Base-by-base conservation (phyloP, 1,140 invertebrate species). In the Halictus rubicundus region DNA sequence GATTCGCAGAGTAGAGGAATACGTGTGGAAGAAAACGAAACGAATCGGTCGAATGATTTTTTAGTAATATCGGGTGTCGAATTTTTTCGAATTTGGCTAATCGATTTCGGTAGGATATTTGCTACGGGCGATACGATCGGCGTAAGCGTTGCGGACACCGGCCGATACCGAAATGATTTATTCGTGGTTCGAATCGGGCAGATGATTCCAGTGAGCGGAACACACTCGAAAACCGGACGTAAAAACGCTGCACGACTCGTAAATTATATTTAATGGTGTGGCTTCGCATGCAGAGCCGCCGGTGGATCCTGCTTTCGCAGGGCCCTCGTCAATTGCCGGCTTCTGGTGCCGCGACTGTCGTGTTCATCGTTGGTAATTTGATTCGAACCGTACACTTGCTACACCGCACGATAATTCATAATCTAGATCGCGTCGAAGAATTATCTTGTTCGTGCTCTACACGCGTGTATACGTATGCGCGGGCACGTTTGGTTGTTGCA, bases 231-330 rank as follows among this genome's bases (percentile, higher is more conserved):
- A 82, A 61, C 70, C 68, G 77, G 37, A 60, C 81, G 59, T 72
- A 82, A 87, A 85, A 85, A 87, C 68, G 32, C 63, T 46, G 63
- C 54, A 61, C 65, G 63, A 82, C 73, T 87, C 88, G 80, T 86
- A 87, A 89, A 86, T 89, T 88, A 87, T 64, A 78, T 83, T 82
- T 88, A 87, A 87, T 82, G 70, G 77, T 72, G 68, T 39, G 54
- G 63, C 59, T 65, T 81, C 61, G 85, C 78, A 69, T 84, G 78
- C 75, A 74, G 65, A 65, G 37, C 5, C 21, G 54, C 19, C 25
- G 61, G 52, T 72, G 76, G 78, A 83, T 78, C 66, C 68, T 63
- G 27, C 21, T 57, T 71, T 76, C 57, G 61, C 69, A 60, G 21
- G 39, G 63, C 46, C 64, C 76, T 74, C 32, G 57, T 68, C 57